Evolutionary conservation across 2,888 invertebrate genomes (phyloP), one percentile per base, ranked within the genome.

Genomic region (Bimastos eiseni): DNA sequence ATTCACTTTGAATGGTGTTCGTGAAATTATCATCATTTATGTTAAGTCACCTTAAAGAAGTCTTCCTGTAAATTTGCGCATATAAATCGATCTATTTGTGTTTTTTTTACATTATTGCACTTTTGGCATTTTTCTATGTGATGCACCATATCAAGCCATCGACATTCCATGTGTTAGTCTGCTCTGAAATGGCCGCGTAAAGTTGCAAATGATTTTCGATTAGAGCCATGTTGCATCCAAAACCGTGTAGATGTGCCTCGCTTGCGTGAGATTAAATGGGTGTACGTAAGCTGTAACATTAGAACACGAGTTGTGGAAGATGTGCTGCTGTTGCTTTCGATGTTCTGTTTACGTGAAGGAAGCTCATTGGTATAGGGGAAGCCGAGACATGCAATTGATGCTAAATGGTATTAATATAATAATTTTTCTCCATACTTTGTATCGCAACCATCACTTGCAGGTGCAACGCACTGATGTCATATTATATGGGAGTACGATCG

Each of bases 311-410:
- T 11, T 11, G 70, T 8, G 1, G 13, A 70, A 70, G 30, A 70
- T 70, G 70, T 30, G n/a, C n/a, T 70, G 70, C 70, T 70, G 30
- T 70, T 70, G 70, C 70, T 70, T 70, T 70, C 70, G 70, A 1
- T 70, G 70, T 70, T 70, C 70, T 30, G n/a, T n/a, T 70, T 70
- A 70, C 70, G n/a, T 70, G 70, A 70, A 70, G 70, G 70, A 70
- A 70, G 70, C 70, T 70, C n/a, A 70, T n/a, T 11, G 30, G 70
- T 70, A n/a, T 6, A 30, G 70, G 13, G 70, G 70, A 70, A 70
- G 70, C 70, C 41, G n/a, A n/a, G 8, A 8, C 30, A 70, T 8
- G 8, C 70, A n/a, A n/a, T 11, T n/a, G 70, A 70, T 70, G 70
- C n/a, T 70, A 70, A n/a, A 0, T 11, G n/a, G 8, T 17, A 70